Conservation (phyloP, 2,888 invertebrate genomes). For the Geophilus truncorum region DNA sequence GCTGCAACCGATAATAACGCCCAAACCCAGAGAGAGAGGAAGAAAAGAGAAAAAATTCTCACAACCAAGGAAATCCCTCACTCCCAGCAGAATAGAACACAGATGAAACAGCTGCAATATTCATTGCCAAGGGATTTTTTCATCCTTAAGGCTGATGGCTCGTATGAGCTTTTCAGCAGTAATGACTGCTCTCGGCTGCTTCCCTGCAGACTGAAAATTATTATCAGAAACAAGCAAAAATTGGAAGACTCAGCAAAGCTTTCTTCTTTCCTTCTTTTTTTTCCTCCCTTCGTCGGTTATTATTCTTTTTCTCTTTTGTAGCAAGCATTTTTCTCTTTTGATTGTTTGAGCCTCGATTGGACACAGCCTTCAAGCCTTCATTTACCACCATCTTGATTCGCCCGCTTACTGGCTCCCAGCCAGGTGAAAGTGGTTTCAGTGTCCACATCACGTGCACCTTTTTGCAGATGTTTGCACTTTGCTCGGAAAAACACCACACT, state of each 20-base stretch:
- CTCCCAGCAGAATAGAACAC: neutral
- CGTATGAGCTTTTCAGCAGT: neutral
- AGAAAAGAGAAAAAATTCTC: neutral
- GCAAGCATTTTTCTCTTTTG: neutral
- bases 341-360: conserved; percentile 9
- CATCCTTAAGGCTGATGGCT: neutral
- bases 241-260: conserved; percentile 22
- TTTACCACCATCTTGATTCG: neutral
- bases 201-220: conserved; percentile 10
- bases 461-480: conserved; percentile 25
- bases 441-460: conserved; percentile 25
- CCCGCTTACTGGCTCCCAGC: neutral
- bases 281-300: neutral
- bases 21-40: neutral
- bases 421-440: neutral
- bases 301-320: neutral
- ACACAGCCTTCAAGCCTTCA: neutral
- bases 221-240: conserved; percentile 15
- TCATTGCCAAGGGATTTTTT: conserved; percentile 11
- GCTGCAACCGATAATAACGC: conserved; percentile 10
- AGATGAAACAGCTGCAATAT: neutral
- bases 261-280: neutral
- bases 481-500: neutral
- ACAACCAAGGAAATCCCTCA: neutral
- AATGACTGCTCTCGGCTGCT: neutral